Evolutionary conservation across 2,797 vertebrate genomes (phyloP).

Genomic region (Mallotus villosus): DNA sequence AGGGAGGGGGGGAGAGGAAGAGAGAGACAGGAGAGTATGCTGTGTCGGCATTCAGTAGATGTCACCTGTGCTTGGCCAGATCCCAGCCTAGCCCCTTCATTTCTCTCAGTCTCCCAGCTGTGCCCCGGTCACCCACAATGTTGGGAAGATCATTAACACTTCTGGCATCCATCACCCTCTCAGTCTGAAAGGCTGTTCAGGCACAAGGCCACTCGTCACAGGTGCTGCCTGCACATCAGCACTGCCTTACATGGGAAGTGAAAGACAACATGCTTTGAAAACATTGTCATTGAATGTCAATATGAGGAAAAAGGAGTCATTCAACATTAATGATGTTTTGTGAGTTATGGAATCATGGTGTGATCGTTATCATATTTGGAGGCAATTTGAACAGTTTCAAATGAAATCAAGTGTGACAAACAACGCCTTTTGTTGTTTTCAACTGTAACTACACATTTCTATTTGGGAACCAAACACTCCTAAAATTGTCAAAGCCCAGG

Average conservation of each 20-base stretch:
- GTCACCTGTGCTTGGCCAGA: slow-evolving; percentile 42
- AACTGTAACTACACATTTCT: not conserved
- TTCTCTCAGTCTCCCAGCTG: slow-evolving; percentile 44
- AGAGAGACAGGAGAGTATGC: not conserved
- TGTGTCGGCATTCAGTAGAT: slow-evolving; percentile 19
- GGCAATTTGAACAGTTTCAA: not conserved
- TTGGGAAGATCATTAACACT: slow-evolving; percentile 53
- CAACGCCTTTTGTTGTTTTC: not conserved
- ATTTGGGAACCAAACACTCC: not conserved
- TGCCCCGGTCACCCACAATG: slow-evolving; percentile 42
- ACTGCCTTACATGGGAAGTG: slow-evolving; percentile 12
- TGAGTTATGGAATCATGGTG: not conserved
- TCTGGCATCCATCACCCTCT: slow-evolving; percentile 41
- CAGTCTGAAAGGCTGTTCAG: slow-evolving; percentile 31
- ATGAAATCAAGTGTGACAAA: not conserved
- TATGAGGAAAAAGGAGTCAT: not conserved
- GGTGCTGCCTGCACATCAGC: slow-evolving; percentile 38
- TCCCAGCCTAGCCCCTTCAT: slow-evolving; percentile 34
- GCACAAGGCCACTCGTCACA: slow-evolving; percentile 33
- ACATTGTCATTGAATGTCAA: slow-evolving; percentile 8
- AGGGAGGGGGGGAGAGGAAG: not conserved
- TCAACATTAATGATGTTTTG: not conserved
- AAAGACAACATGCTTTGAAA: slow-evolving; percentile 3
- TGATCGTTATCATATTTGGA: slow-evolving; percentile 1
- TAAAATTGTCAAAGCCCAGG: not conserved